Evolutionary conservation across 2,888 invertebrate genomes (phyloP).

Genomic region (Zootermopsis nevadensis): DNA sequence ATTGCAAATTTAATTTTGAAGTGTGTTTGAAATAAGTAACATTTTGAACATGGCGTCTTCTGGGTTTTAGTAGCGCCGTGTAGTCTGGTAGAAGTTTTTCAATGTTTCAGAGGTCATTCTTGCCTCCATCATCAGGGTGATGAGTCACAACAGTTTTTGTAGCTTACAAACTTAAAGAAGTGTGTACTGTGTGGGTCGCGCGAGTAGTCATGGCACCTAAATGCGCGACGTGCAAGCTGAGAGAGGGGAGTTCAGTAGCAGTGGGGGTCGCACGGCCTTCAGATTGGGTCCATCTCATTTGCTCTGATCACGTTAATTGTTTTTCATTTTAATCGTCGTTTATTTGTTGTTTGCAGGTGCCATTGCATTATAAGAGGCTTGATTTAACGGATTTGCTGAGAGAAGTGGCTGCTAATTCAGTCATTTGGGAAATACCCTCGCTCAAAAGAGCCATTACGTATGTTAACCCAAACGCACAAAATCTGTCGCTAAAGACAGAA

Average conservation of each 20-base stretch:
- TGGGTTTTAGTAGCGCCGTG: no score
- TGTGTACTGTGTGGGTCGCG: background rate
- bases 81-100: no score
- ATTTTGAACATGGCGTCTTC: no score
- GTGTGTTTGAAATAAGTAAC: background rate
- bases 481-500: conserved; percentile 87
- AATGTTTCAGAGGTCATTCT: no score
- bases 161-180: background rate
- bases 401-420: conserved; percentile 75
- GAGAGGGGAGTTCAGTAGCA: no score
- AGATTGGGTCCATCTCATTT: no score
- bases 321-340: background rate
- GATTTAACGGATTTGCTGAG: conserved; percentile 82
- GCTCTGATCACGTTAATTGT: background rate
- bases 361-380: conserved; percentile 72
- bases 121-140: no score
- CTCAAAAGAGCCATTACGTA: conserved; percentile 89
- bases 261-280: no score
- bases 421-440: conserved; percentile 82
- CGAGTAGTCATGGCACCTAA: no score
- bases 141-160: no score
- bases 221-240: no score
- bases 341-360: conserved; percentile 64
- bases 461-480: conserved; percentile 68
- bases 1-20: background rate